Conservation (phyloP, 2,888 invertebrate species). For the Trichopria drosophilae region DNA sequence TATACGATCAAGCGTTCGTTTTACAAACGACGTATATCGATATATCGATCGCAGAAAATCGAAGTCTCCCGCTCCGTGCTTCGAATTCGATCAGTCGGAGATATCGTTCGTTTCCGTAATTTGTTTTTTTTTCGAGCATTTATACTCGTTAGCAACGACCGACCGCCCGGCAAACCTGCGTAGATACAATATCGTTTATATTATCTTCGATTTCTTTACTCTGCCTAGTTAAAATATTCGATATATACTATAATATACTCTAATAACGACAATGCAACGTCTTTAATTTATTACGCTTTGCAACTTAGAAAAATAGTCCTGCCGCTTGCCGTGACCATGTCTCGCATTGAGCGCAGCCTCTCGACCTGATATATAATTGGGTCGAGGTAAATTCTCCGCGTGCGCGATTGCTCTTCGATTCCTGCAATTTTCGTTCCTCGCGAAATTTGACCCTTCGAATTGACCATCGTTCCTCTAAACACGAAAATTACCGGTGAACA, state of each 20-base stretch:
- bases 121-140: neutral
- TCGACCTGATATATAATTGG: neutral
- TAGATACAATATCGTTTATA: constrained; percentile 11
- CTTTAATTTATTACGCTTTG: constrained; percentile 57
- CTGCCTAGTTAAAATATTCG: constrained; percentile 48
- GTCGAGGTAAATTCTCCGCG: constrained; percentile 22
- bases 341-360: constrained; percentile 37
- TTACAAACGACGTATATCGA: constrained; percentile 12
- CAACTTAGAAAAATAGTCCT: constrained; percentile 58
- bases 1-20: constrained; percentile 16
- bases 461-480: constrained; percentile 29
- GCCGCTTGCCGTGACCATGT: constrained; percentile 49
- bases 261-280: constrained; percentile 59
- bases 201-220: constrained; percentile 4
- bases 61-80: neutral
- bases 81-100: constrained; percentile 8
- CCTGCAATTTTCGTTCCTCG: constrained; percentile 5
- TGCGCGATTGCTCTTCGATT: neutral
- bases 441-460: constrained; percentile 31
- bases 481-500: constrained; percentile 3
- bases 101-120: neutral
- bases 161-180: constrained; percentile 23
- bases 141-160: too few species aligned
- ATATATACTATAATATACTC: constrained; percentile 53
- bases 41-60: constrained; percentile 14